phyloP scores from a whole-genome alignment of 2,888 invertebrate genomes.

The Epinotia ramella region DNA sequence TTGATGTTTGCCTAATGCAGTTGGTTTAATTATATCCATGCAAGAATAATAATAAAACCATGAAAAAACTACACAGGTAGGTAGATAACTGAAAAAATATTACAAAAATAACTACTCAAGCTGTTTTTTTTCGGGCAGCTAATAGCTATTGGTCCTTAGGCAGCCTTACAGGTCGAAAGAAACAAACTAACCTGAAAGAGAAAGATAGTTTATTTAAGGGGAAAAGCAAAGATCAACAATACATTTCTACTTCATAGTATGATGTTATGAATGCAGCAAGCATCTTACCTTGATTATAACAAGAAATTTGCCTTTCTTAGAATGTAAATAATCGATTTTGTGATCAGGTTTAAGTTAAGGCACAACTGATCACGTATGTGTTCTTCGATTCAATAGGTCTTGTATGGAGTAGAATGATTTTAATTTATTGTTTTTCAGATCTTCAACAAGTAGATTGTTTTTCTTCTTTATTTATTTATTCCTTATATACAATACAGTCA shows the following conservation, averaged over 20 bases:
- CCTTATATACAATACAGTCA: too few relatives aligned
- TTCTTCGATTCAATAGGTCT: neutral
- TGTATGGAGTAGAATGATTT: neutral
- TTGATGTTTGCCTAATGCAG: neutral
- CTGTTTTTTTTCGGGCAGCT: neutral
- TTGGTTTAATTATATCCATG: neutral
- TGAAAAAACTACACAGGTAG: neutral
- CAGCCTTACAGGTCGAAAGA: neutral
- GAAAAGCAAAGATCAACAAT: neutral
- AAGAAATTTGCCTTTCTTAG: neutral
- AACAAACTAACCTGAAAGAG: slow-evolving; percentile 6
- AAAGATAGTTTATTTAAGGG: neutral
- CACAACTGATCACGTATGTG: neutral
- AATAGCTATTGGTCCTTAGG: neutral
- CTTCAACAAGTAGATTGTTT: neutral
- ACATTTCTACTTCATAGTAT: neutral
- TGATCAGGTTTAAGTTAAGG: neutral
- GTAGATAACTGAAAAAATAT: neutral
- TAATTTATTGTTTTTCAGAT: neutral
- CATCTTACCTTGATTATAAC: slow-evolving; percentile 3
- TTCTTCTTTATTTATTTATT: neutral
- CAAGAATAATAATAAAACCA: slow-evolving; percentile 1
- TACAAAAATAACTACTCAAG: neutral
- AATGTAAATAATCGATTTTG: neutral
- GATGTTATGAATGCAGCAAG: neutral